Evolutionary conservation across 1,140 invertebrate genomes (phyloP).

Genomic region (Scaptomyza montana): DNA sequence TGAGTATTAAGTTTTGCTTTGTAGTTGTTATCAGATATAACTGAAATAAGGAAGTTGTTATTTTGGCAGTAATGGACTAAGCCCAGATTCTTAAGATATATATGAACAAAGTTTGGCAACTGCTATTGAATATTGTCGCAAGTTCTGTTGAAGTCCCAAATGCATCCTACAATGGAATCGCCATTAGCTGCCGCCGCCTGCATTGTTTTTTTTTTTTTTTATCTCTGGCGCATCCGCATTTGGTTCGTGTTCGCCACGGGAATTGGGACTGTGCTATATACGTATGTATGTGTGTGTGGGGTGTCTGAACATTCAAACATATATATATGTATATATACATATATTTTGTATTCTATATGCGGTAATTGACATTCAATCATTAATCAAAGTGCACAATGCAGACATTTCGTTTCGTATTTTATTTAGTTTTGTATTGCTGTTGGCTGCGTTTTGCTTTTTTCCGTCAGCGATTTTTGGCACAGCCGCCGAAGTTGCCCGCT

Average conservation of each 20-base stretch:
- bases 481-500: slow-evolving; percentile 28
- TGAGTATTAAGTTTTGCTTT: no score
- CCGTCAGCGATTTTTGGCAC: slow-evolving; percentile 33
- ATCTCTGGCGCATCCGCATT: slow-evolving; percentile 22
- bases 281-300: not conserved
- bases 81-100: no score
- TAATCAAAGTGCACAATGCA: slow-evolving; percentile 83
- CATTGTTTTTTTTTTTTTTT: slow-evolving; percentile 6
- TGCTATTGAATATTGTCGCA: slow-evolving; percentile 16
- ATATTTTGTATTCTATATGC: slow-evolving; percentile 50
- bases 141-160: not conserved
- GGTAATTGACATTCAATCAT: slow-evolving; percentile 83
- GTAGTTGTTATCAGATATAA: no score
- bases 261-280: slow-evolving; percentile 6
- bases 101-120: not conserved
- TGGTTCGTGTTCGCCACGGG: slow-evolving; percentile 23
- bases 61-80: no score
- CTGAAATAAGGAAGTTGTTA: no score
- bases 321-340: slow-evolving; percentile 3
- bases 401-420: slow-evolving; percentile 72
- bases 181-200: slow-evolving; percentile 10
- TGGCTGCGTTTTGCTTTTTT: slow-evolving; percentile 25
- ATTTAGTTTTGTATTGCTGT: slow-evolving; percentile 61
- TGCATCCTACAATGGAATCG: not conserved
- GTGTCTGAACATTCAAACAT: slow-evolving; percentile 22